A percentile compares a stretch with the other conserved stretches of the same genome.
These are phyloP conservation scores for Zeugodacus cucurbitae DNA, from an alignment of 1,140 invertebrate species.

Conservation along the genomic window DNA sequence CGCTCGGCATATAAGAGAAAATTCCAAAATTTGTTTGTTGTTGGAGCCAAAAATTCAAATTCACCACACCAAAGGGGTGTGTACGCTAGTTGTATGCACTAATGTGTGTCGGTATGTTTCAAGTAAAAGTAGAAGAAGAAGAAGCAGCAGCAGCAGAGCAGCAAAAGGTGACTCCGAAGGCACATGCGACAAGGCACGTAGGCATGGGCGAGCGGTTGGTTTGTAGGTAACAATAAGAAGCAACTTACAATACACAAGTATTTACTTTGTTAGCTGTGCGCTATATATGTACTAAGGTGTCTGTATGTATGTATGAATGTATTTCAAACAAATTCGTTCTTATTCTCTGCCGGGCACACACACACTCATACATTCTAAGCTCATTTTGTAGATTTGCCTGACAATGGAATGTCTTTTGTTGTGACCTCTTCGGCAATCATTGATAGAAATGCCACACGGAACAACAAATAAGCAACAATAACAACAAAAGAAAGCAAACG, in stretches of 20 bases:
- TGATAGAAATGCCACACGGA: neutral
- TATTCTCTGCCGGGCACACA: too few species aligned
- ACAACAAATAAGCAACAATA: neutral
- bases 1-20: neutral
- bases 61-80: neutral
- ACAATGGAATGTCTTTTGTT: neutral
- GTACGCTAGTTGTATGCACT: neutral
- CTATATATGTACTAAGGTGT: neutral
- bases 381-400: neutral
- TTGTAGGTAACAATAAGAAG: too few species aligned
- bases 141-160: too few species aligned
- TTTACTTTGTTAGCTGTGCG: too few species aligned
- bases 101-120: neutral
- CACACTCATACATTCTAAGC: neutral
- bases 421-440: neutral
- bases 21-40: neutral
- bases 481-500: neutral
- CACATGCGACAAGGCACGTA: slow-evolving; percentile 11
- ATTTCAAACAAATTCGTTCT: neutral
- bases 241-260: neutral
- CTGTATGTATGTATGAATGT: neutral
- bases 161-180: neutral
- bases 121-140: neutral
- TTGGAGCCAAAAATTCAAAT: neutral
- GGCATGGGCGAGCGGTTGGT: neutral